Evolutionary conservation across 2,888 invertebrate genomes (phyloP), one percentile per base, ranked within the genome.

Genomic region (Cephus pulcher): DNA sequence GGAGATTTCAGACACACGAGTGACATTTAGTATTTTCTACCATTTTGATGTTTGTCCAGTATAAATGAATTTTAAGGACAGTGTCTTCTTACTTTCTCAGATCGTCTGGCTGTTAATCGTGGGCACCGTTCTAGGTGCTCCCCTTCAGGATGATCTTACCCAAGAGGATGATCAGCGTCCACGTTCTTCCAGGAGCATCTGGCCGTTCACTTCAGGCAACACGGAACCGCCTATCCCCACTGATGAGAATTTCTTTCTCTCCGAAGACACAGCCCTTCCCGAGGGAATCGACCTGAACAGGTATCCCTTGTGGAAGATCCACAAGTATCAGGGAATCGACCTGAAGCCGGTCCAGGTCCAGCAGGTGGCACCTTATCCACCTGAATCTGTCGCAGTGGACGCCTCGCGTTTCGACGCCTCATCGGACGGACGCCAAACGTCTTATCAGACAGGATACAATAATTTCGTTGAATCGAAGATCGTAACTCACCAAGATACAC

Each of bases 271-370:
- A 6, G 30, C 23, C 0, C 32, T 81, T 34, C 79, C 75, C 12
- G 37, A 78, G 23, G 76, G 34, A 9, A 74, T 85, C 15, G 79
- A 80, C 69, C 73, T 84, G n/a, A 81, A 79, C 69, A 80, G 82
- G 37, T 78, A 84, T 35, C 84, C 81, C 12, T 71, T 86, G 34
- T 85, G 86, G 86, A 84, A 82, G 77, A 75, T 85, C 1, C 84
- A 83, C 81, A 84, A 82, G 76, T 84, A 84, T 76, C 78, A 81
- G 34, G 82, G 84, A 4, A 81, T 85, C 78, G 84, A 85, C 34
- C 32, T 82, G 11, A 80, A 82, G 11, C 83, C 86, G 11, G 80
- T 84, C 9, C 70, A 80, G n/a, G 56, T 83, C 11, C 76, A 76
- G 23, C 74, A 75, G 32, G 69, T 32, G 33, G 76, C 56, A 30